A percentile compares a stretch with the other conserved stretches of the same genome.
These are phyloP conservation scores for Oedothorax gibbosus DNA, from an alignment of 1,140 invertebrate species.

Conservation along the genomic window DNA sequence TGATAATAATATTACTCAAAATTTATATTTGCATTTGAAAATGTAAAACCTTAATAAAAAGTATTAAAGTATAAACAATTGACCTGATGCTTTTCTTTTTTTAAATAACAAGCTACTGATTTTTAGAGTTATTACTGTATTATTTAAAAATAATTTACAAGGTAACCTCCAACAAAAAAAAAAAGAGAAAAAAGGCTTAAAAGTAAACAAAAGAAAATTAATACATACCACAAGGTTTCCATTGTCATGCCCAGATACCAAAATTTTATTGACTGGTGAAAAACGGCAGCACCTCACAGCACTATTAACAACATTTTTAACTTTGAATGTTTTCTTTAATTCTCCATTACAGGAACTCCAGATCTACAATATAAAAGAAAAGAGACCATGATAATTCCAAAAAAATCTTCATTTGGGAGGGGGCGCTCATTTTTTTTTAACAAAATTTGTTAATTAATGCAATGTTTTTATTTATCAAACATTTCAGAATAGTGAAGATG, in stretches of 20 bases:
- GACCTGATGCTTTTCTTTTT: no score
- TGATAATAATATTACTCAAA: no score
- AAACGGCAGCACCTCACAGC: constrained; percentile 20
- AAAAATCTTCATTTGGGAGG: neutral
- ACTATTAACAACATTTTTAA: neutral
- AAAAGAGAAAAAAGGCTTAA: neutral
- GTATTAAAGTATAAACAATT: no score
- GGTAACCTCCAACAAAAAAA: neutral
- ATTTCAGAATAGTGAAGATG: neutral
- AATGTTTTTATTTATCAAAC: neutral
- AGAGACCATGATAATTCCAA: neutral
- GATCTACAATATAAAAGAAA: neutral
- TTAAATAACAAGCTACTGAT: no score
- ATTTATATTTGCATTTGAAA: no score
- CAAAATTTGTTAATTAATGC: neutral
- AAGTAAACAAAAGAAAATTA: constrained; percentile 2
- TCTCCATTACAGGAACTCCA: constrained; percentile 21
- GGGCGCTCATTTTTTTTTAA: neutral
- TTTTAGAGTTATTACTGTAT: no score
- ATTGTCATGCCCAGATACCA: constrained; percentile 4
- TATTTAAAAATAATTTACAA: no score
- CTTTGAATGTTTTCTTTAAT: neutral
- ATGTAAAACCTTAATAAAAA: no score
- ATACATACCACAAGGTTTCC: constrained; percentile 22
- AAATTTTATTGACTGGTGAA: neutral